Base-by-base conservation (phyloP, 2,113 vertebrate genomes). In the Butastur rufipennis region DNA sequence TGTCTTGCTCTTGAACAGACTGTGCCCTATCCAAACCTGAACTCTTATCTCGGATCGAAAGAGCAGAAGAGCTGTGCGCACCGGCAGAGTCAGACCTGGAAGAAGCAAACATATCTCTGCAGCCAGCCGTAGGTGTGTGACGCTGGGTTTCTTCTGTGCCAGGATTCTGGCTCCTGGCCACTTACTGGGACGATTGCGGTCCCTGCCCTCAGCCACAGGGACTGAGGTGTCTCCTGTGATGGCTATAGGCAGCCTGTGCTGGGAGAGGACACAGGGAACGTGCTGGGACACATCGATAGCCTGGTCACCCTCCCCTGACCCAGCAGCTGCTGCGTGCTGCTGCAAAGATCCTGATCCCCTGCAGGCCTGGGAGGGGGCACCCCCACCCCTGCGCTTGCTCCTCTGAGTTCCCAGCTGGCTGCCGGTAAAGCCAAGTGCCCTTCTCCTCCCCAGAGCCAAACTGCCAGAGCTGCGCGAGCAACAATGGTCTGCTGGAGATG, bases 81-180 rank as follows among this genome's bases (percentile, higher is more conserved):
- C n/a, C 0, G 0, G 12, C 0, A 0, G 43, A 52, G 25, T 19
- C 3, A 2, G 23, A 23, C 34, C 70, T 4, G 42, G 34, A 62
- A 25, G 55, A 23, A 58, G 27, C n/a, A 6, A 52, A 36, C 1
- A 13, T 45, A 13, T 58, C 56, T 43, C 66, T 12, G 8, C 47
- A 74, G 26, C 70, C 47, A 8, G 42, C 78, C 13, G 3, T 0
- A 67, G 95, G 95, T 97, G 79, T 3, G 95, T 90, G 88, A 43
- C 34, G 3, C 71, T 9, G 42, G 21, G 32, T 50, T 50, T 45
- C 36, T 63, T 31, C 38, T 3, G 1, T 52, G 38, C 52, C 47
- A 6, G 43, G 6, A 53, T 66, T 36, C 29, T 38, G 63, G 55
- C 66, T 86, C 58, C 66, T 18, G 66, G n/a, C 27, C 0, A 3